phyloP scores from a whole-genome alignment of 2,888 invertebrate genomes.

The Oligia fasciuncula region DNA sequence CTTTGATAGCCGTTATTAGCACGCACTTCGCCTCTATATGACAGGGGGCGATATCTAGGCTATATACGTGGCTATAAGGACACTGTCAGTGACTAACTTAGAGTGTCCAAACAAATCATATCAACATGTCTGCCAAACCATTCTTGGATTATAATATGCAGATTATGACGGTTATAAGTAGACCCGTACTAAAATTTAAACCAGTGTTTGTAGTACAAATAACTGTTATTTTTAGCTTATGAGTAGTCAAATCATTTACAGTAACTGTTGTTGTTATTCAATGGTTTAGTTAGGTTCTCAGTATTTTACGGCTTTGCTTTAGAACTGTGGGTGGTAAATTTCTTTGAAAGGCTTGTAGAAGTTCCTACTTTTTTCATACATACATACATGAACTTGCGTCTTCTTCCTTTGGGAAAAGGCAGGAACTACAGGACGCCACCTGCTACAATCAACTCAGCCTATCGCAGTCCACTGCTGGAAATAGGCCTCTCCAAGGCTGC shows the following conservation, averaged over 20 bases:
- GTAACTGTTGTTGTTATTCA: constrained; percentile 41
- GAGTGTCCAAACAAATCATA: constrained; percentile 5
- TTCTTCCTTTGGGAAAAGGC: no score
- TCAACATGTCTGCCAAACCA: constrained; percentile 27
- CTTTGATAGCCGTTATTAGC: background rate
- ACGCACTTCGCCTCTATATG: background rate
- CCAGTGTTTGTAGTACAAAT: constrained; percentile 52
- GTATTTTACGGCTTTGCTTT: constrained; percentile 12
- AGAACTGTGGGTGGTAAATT: constrained; percentile 13
- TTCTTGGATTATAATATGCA: constrained; percentile 36
- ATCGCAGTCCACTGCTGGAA: no score
- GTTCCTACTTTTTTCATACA: background rate
- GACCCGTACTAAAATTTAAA: constrained; percentile 36
- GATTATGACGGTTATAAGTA: constrained; percentile 37
- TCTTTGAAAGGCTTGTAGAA: background rate
- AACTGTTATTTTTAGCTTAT: constrained; percentile 51
- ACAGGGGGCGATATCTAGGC: background rate
- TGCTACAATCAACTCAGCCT: background rate
- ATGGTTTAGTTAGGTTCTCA: constrained; percentile 12
- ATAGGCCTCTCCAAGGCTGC: no score
- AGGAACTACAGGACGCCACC: background rate
- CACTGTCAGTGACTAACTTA: background rate
- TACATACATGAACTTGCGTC: background rate
- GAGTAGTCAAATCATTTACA: constrained; percentile 45
- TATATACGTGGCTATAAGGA: background rate